Conservation (phyloP, 2,113 vertebrate species). For the Phycodurus eques region DNA sequence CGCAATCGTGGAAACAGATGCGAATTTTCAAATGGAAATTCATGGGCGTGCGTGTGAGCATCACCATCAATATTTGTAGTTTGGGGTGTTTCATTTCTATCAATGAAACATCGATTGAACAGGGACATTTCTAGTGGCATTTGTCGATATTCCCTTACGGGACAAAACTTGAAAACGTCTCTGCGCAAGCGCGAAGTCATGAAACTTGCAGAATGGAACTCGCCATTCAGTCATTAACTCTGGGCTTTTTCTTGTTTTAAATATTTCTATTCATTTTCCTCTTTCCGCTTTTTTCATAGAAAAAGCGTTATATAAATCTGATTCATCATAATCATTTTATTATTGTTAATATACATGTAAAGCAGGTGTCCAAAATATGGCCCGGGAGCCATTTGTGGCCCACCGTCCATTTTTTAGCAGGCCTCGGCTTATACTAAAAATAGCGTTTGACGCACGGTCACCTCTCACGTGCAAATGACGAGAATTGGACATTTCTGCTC, state of each 20-base stretch:
- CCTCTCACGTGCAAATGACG: too few species aligned
- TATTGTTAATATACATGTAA: background rate
- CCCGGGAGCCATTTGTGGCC: too few species aligned
- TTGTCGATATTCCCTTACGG: constrained; percentile 26
- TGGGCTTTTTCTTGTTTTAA: background rate
- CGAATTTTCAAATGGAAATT: background rate
- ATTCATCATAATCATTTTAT: background rate
- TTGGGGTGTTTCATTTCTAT: background rate
- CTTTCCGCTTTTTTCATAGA: background rate
- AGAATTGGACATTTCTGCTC: too few species aligned
- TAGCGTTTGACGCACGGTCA: too few species aligned
- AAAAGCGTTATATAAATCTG: background rate
- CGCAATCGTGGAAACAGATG: background rate
- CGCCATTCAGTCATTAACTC: background rate
- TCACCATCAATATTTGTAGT: background rate
- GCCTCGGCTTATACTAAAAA: too few species aligned
- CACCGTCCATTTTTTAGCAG: too few species aligned
- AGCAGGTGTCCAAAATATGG: background rate
- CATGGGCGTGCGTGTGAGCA: background rate
- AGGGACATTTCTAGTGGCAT: accelerated
- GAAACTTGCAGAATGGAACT: background rate
- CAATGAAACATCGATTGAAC: background rate
- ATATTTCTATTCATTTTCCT: background rate
- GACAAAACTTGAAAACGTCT: constrained; percentile 55
- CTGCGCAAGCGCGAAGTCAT: background rate